Percentiles rank a stretch among this genome's conserved stretches.
phyloP scores from a whole-genome alignment of 1,140 invertebrate genomes.

The Kradibia gibbosae region DNA sequence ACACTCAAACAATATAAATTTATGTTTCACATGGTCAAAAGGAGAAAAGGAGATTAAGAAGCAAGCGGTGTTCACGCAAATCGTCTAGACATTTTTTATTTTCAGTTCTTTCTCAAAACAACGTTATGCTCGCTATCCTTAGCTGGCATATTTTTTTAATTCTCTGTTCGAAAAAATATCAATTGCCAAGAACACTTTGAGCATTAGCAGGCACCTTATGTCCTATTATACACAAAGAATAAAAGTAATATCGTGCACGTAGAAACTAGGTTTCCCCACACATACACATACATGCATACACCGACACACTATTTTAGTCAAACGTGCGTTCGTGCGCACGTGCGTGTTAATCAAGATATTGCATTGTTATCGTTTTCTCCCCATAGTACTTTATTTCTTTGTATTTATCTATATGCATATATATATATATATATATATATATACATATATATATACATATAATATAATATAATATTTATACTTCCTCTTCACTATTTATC shows the following conservation, averaged over 20 bases:
- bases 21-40: constrained; percentile 41
- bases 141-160: not conserved
- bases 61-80: not conserved
- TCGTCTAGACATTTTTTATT: not conserved
- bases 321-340: not conserved
- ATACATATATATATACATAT: too few relatives aligned
- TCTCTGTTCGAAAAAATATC: constrained; percentile 14
- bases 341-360: constrained; percentile 50
- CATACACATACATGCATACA: constrained; percentile 56
- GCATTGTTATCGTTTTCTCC: constrained; percentile 40
- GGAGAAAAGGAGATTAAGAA: constrained; percentile 17
- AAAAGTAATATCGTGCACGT: constrained; percentile 63
- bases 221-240: constrained; percentile 57
- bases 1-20: constrained; percentile 48
- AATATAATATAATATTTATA: constrained; percentile 50
- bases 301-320: constrained; percentile 31
- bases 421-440: too few relatives aligned
- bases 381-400: constrained; percentile 19
- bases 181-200: constrained; percentile 66
- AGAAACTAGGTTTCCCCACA: constrained; percentile 63
- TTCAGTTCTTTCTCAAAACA: not conserved
- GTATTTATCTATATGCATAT: constrained; percentile 22
- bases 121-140: not conserved
- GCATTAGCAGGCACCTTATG: constrained; percentile 69
- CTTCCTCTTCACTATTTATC: constrained; percentile 48